Conservation (phyloP, 1,140 invertebrate species). For the Drosophila ercepeae region DNA sequence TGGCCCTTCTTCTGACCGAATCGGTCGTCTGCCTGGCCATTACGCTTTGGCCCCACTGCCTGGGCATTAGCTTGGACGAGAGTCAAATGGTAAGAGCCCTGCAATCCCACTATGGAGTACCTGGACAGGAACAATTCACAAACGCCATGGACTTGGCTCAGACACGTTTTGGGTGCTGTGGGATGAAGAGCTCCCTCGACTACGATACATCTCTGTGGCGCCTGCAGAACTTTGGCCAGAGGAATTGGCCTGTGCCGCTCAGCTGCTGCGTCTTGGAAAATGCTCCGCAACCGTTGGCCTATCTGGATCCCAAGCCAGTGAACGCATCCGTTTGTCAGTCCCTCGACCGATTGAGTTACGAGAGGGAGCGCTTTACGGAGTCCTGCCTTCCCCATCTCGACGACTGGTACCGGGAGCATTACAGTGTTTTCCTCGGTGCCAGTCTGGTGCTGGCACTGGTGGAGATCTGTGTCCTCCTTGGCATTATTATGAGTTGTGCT, state of each 20-base stretch:
- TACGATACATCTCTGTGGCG: slow-evolving; percentile 93
- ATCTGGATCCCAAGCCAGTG: slow-evolving; percentile 90
- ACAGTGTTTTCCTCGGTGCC: slow-evolving; percentile 88
- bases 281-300: slow-evolving; percentile 85
- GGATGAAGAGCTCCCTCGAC: slow-evolving; percentile 90
- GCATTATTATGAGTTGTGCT: slow-evolving; percentile 88
- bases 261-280: slow-evolving; percentile 91
- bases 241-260: slow-evolving; percentile 89
- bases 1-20: slow-evolving; percentile 89
- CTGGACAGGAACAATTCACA: slow-evolving; percentile 89
- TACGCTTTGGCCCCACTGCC: slow-evolving; percentile 91
- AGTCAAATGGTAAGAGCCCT: slow-evolving; percentile 88
- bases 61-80: slow-evolving; percentile 88
- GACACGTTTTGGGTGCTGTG: slow-evolving; percentile 92
- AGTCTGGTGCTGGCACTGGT: slow-evolving; percentile 88
- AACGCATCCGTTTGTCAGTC: slow-evolving; percentile 90
- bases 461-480: slow-evolving; percentile 88
- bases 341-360: slow-evolving; percentile 86
- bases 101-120: slow-evolving; percentile 90
- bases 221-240: slow-evolving; percentile 88
- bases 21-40: slow-evolving; percentile 89
- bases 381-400: slow-evolving; percentile 89
- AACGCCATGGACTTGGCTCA: slow-evolving; percentile 91
- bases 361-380: slow-evolving; percentile 87
- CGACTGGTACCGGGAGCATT: slow-evolving; percentile 91